These are phyloP conservation scores for Eulithis prunata DNA, from an alignment of 2,888 invertebrate species.

Conservation along the genomic window DNA sequence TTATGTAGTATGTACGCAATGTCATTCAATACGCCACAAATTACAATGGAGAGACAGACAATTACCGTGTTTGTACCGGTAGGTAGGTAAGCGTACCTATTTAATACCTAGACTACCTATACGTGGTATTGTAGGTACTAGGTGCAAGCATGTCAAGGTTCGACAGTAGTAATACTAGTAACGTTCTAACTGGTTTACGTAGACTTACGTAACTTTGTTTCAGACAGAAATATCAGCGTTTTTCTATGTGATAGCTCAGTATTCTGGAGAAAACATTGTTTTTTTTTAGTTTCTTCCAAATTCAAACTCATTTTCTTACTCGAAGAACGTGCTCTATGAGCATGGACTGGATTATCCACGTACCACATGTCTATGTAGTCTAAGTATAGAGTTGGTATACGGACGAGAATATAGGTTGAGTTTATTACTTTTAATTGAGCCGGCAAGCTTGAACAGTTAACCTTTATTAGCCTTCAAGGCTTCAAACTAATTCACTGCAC, in stretches of 20 bases:
- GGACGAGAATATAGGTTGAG: conserved; percentile 35
- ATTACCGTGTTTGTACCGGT: conserved; percentile 25
- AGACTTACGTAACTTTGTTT: conserved; percentile 25
- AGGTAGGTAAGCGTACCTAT: conserved; percentile 8
- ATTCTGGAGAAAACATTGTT: not conserved
- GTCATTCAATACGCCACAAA: conserved; percentile 37
- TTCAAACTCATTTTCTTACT: no score
- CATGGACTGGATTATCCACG: no score
- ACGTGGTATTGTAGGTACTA: conserved; percentile 3
- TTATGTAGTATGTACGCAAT: not conserved
- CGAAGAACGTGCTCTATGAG: no score
- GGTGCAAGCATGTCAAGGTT: conserved; percentile 42
- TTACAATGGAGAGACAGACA: conserved; percentile 39
- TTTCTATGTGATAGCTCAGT: not conserved
- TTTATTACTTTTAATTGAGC: conserved; percentile 41
- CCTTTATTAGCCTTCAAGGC: conserved; percentile 37
- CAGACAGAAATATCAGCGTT: conserved; percentile 14
- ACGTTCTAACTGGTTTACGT: conserved; percentile 38
- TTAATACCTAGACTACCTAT: not conserved
- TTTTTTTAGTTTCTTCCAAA: no score
- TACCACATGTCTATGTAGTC: not conserved
- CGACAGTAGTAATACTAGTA: conserved; percentile 32
- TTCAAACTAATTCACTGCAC: conserved; percentile 25
- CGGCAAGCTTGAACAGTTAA: conserved; percentile 38
- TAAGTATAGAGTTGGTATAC: not conserved